Base-by-base conservation (phyloP, 2,888 invertebrate genomes). In the Mimas tiliae region DNA sequence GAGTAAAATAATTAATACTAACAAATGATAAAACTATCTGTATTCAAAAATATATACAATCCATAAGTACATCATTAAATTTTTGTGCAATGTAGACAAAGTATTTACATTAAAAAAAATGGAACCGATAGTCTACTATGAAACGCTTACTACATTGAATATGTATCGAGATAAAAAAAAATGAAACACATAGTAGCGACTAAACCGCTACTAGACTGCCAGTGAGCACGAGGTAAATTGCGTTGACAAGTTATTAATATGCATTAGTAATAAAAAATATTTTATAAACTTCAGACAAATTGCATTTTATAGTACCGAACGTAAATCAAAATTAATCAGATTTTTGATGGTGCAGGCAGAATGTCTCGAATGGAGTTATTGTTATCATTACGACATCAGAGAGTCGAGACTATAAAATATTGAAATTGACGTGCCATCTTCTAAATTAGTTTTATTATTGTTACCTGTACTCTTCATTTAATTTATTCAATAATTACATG, bases 161-260 rank as follows among this genome's bases (percentile, higher is more conserved):
- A 19, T 16, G 52, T 19, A 12, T 11, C 19, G 38, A 38, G 38
- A 1, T 48, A 48, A 50, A 19, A 16, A 50, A 50, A 19, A 6
- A 12, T n/a, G 16, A 42, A 16, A 62, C 6, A 19, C 42, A 42
- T 12, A 62, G 11, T 62, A 38, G 42, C 21, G 1, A 62, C 11
- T 47, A 62, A n/a, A n/a, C n/a, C n/a, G 42, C 12, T n/a, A n/a
- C n/a, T n/a, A n/a, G 4, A 16, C 8, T 19, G 9, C 12, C 16
- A n/a, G 21, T 27, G 11, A 27, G 11, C 14, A 11, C 3, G 21
- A 47, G 33, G 27, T 33, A 27, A 62, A 63, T 75, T 67, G 66
- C 70, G 69, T 50, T 73, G 69, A 76, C 70, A 62, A 62, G 62
- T 63, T 62, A 64, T 63, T 47, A 62, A 62, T 47, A 62, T 62